phyloP scores from a whole-genome alignment of 2,797 vertebrate species.

The Nyctalus aviator region DNA sequence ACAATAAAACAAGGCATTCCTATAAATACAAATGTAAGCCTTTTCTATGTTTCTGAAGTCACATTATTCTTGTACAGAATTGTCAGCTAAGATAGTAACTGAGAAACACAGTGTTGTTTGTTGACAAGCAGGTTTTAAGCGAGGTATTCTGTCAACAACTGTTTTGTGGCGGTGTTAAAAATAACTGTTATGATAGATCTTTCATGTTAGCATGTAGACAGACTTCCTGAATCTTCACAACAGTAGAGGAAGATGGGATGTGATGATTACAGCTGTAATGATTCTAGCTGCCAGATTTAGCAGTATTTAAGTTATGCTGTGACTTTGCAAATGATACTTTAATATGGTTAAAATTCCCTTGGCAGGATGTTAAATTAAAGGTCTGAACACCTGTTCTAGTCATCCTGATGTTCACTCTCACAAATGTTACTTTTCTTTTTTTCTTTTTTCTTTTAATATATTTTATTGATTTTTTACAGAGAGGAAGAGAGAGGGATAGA shows the following conservation, averaged over 20 bases:
- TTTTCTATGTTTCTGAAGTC: slow-evolving; percentile 32
- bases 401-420: slow-evolving; percentile 31
- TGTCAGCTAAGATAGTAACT: slow-evolving; percentile 25
- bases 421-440: slow-evolving; percentile 50
- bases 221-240: slow-evolving; percentile 57
- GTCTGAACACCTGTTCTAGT: slow-evolving; percentile 48
- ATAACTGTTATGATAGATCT: background rate
- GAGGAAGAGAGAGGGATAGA: too few species aligned
- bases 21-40: background rate
- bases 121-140: slow-evolving; percentile 39
- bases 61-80: background rate
- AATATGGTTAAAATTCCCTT: slow-evolving; percentile 64
- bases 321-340: slow-evolving; percentile 72
- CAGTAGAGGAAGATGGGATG: background rate
- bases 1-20: background rate
- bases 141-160: slow-evolving; percentile 40
- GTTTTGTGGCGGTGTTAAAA: slow-evolving; percentile 13
- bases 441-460: too few species aligned
- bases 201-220: background rate
- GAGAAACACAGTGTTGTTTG: slow-evolving; percentile 34
- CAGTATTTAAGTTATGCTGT: slow-evolving; percentile 67
- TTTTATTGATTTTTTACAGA: too few species aligned
- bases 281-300: slow-evolving; percentile 32
- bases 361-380: slow-evolving; percentile 58
- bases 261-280: slow-evolving; percentile 8